These are phyloP conservation scores for Chirona hameri DNA, from an alignment of 2,888 invertebrate species.

Conservation along the genomic window DNA sequence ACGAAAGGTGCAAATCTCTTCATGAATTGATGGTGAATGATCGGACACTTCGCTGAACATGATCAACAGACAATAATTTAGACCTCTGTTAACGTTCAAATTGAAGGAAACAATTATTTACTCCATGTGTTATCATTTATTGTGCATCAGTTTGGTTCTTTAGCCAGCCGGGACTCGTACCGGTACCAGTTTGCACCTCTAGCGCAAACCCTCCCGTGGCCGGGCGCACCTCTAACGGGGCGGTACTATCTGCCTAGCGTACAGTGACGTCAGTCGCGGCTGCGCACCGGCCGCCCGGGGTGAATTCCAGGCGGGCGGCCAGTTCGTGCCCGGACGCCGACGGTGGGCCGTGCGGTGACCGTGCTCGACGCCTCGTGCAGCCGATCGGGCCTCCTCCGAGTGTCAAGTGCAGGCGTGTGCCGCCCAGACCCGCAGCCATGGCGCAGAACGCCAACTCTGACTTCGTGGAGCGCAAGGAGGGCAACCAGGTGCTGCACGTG, in stretches of 20 bases:
- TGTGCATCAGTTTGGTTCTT: too few species aligned
- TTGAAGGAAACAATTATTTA: too few species aligned
- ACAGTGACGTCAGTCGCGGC: constrained; percentile 2
- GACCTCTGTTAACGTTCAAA: too few species aligned
- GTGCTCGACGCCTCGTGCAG: not conserved
- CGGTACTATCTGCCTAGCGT: constrained; percentile 10
- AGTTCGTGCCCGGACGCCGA: not conserved
- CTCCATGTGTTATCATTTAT: too few species aligned
- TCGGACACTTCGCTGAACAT: too few species aligned
- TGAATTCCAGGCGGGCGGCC: constrained; percentile 23
- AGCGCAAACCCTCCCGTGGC: not conserved
- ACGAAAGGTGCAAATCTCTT: too few species aligned
- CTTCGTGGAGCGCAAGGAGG: constrained; percentile 40
- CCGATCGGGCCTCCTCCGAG: not conserved
- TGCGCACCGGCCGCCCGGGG: constrained; percentile 9
- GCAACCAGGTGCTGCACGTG: constrained; percentile 68
- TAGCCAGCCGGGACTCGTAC: too few species aligned
- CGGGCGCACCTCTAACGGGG: not conserved
- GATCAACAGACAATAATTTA: too few species aligned
- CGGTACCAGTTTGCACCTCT: not conserved
- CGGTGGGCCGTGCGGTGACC: not conserved
- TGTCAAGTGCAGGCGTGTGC: not conserved
- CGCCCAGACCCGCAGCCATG: not conserved
- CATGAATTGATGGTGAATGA: too few species aligned
- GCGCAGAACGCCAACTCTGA: not conserved